Base-by-base conservation (phyloP, 2,888 invertebrate species). In the Lycia hirtaria region DNA sequence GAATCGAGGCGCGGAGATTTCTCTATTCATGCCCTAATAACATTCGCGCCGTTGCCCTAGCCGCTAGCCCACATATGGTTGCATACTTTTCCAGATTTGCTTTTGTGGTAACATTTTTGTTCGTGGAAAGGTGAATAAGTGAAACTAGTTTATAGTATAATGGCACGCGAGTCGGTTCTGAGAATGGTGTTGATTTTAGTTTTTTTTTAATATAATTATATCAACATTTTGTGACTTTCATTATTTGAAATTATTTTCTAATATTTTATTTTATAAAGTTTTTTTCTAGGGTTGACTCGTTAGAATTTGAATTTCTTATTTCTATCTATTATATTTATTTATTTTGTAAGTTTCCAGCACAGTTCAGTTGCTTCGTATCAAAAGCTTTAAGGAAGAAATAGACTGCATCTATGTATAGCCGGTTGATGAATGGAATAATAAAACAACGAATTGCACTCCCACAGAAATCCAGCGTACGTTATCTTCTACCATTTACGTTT, bases 51-150 rank as follows among this genome's bases (percentile, higher is more conserved):
- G 58, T 59, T 64, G 66, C 64, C 65, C 65, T 67, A 54, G 52
- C 60, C 64, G 64, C 65, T 67, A 54, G 52, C 60, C 62, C 60
- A 57, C 59, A 64, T 67, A 69, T 49, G 56, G 60, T 65, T 60
- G 45, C 67, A 67, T 65, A 63, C 20, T 47, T 50, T 60, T 37
- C 4, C 32, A 45, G 35, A 45, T 51, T 43, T 49, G 37, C 53
- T 33, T 56, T 58, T 33, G 40, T 35, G 63, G 47, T 14, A 51
- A 56, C 53, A 52, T 58, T 60, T 49, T 60, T 54, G 43, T 52
- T 55, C 30, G 37, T 35, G 14, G 19, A 47, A 41, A 41, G 4
- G 26, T 56, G 15, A 20, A 17, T 35, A 41, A 30, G 20, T 30
- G 7, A 32, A 32, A 14, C 19, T 56, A 28, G 12, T 55, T 49